Evolutionary conservation across 2,888 invertebrate genomes (phyloP).

Genomic region (Dilophus febrilis): DNA sequence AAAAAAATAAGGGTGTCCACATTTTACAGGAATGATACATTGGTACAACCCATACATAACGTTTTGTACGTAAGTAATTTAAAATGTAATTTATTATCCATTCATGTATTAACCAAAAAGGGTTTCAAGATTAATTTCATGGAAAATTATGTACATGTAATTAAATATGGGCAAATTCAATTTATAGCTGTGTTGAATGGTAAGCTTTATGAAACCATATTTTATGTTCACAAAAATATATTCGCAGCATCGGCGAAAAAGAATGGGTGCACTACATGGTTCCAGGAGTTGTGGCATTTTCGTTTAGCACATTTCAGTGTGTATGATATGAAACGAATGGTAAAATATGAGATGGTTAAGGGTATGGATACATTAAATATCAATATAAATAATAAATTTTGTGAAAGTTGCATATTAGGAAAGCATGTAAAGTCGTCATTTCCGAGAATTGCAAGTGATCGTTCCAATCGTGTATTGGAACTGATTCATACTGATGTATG

Average conservation of each 20-base stretch:
- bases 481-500: slow-evolving; percentile 2
- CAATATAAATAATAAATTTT: not conserved
- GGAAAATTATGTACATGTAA: no score
- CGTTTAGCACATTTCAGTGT: not conserved
- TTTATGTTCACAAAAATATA: no score
- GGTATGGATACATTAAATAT: not conserved
- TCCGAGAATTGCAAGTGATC: not conserved
- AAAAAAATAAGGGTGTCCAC: no score
- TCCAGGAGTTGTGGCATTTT: slow-evolving; percentile 2
- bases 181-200: not conserved
- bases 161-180: no score
- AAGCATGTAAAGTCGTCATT: slow-evolving; percentile 3
- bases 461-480: slow-evolving; percentile 1
- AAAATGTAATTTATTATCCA: no score
- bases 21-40: no score
- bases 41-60: no score
- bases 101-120: no score
- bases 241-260: not conserved
- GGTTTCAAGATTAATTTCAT: no score
- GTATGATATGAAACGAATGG: not conserved
- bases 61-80: no score
- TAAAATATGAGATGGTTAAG: not conserved
- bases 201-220: not conserved
- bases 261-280: not conserved
- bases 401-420: slow-evolving; percentile 1